These are phyloP conservation scores for Leuctra nigra DNA, from an alignment of 2,888 invertebrate genomes.

Conservation along the genomic window DNA sequence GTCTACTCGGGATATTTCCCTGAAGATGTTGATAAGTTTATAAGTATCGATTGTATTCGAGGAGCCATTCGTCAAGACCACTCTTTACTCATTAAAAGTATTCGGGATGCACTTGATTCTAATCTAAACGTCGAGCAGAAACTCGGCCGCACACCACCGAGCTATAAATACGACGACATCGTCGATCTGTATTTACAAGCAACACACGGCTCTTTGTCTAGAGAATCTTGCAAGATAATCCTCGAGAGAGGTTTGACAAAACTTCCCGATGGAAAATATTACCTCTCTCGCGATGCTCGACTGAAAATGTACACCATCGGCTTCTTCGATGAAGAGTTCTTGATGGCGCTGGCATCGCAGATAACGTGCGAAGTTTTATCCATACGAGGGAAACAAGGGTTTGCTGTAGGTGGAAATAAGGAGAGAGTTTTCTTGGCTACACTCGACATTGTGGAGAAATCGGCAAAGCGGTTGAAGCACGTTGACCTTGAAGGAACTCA, in stretches of 20 bases:
- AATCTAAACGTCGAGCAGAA: not conserved
- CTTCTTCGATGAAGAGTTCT: slow-evolving; percentile 47
- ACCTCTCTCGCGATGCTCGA: slow-evolving; percentile 60
- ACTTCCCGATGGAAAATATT: slow-evolving; percentile 41
- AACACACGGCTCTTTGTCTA: not conserved
- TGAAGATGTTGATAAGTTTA: slow-evolving; percentile 50
- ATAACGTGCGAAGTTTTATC: slow-evolving; percentile 58
- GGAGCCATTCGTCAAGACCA: slow-evolving; percentile 4
- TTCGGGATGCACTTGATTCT: not conserved
- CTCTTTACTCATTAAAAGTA: not conserved
- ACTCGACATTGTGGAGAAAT: slow-evolving; percentile 48
- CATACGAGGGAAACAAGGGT: slow-evolving; percentile 42
- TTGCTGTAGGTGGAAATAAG: slow-evolving; percentile 8
- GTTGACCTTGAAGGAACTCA: slow-evolving; percentile 60
- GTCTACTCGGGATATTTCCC: slow-evolving; percentile 56
- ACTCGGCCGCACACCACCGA: not conserved
- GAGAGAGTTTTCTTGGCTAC: slow-evolving; percentile 39
- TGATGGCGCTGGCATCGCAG: slow-evolving; percentile 48
- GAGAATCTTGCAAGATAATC: slow-evolving; percentile 36
- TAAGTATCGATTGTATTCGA: slow-evolving; percentile 38
- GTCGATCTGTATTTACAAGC: not conserved
- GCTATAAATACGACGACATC: not conserved
- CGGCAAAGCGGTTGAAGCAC: slow-evolving; percentile 49
- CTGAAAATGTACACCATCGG: slow-evolving; percentile 49
- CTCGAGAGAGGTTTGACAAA: slow-evolving; percentile 61